Conservation (phyloP, 2,888 invertebrate genomes). For the Sesia bembeciformis region DNA sequence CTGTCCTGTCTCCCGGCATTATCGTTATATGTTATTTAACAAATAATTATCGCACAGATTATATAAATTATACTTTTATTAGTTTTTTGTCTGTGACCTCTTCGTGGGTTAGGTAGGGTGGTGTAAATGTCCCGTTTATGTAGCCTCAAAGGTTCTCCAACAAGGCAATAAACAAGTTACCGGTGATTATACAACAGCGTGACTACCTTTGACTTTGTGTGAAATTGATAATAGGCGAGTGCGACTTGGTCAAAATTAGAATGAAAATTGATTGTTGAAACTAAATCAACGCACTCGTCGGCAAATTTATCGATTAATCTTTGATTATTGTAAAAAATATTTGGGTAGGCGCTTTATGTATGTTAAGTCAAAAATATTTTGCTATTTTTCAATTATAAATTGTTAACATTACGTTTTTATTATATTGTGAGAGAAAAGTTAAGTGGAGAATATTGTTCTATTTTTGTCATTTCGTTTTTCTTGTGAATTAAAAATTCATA, state of each 20-base stretch:
- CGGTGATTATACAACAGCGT: too few species aligned
- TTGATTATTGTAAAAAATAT: constrained; percentile 8
- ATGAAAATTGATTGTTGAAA: not conserved
- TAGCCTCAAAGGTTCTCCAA: not conserved
- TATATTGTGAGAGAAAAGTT: constrained; percentile 10
- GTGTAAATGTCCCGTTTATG: not conserved
- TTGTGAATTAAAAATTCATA: constrained; percentile 74
- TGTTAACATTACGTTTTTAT: constrained; percentile 28
- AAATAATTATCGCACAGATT: constrained; percentile 28
- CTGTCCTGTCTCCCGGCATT: constrained; percentile 7
- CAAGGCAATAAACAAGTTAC: too few species aligned
- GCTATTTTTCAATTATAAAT: constrained; percentile 25
- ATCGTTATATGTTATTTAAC: constrained; percentile 2
- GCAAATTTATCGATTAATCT: not conserved
- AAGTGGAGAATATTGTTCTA: constrained; percentile 41
- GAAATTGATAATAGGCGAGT: too few species aligned
- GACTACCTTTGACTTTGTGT: too few species aligned
- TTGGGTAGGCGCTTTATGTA: constrained; percentile 17
- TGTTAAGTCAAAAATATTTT: constrained; percentile 23
- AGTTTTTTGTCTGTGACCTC: constrained; percentile 27
- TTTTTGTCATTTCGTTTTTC: constrained; percentile 57
- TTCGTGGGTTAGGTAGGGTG: constrained; percentile 16
- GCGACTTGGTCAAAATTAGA: too few species aligned
- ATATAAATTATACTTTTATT: constrained; percentile 9
- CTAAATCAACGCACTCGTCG: not conserved